Percentiles rank a stretch among this genome's conserved stretches.
Conservation (phyloP, 2,888 invertebrate species). For the Apamea anceps region DNA sequence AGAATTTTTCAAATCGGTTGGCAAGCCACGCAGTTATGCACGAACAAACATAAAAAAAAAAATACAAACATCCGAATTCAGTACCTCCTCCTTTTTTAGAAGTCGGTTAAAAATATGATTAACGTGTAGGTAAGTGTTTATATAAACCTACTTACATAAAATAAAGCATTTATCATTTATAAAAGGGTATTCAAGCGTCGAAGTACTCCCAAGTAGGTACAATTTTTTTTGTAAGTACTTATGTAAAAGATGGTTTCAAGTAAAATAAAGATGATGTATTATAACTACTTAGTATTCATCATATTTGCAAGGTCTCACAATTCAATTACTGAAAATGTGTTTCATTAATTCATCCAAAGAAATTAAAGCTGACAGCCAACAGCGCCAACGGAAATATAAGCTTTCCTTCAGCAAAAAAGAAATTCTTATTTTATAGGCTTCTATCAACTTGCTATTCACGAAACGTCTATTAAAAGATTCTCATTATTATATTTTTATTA, state of each 20-base stretch:
- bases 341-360: not conserved
- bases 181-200: not conserved
- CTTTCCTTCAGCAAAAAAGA: not conserved
- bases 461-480: slow-evolving; percentile 9
- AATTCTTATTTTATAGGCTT: slow-evolving; percentile 21
- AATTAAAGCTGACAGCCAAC: not conserved
- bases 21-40: too few relatives aligned
- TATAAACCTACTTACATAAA: not conserved
- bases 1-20: too few relatives aligned
- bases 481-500: not conserved
- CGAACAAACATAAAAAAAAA: too few relatives aligned
- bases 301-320: not conserved
- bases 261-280: not conserved
- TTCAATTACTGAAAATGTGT: slow-evolving; percentile 10
- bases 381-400: not conserved
- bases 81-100: too few relatives aligned
- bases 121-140: too few relatives aligned
- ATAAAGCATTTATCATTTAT: too few relatives aligned
- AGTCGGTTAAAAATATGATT: too few relatives aligned
- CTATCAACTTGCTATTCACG: slow-evolving; percentile 7
- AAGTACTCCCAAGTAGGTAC: not conserved
- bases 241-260: not conserved
- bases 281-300: not conserved
- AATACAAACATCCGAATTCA: too few relatives aligned
- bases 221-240: too few relatives aligned